Base-by-base conservation (phyloP, 2,888 invertebrate species). In the Nowickia ferox region DNA sequence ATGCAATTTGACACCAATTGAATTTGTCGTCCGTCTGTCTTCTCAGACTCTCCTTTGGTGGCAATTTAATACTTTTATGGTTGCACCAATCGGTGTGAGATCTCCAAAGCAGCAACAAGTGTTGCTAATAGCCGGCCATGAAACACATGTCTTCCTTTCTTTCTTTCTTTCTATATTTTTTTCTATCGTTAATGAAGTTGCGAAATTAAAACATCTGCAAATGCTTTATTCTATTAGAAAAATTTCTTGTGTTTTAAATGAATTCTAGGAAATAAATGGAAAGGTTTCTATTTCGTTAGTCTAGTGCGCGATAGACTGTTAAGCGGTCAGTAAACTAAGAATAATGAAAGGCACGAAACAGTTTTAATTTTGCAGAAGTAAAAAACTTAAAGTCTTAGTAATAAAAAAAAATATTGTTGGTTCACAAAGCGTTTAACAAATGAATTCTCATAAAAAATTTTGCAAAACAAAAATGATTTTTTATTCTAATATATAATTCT, bases 21-120 rank as follows among this genome's bases (percentile, higher is more conserved):
- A 72, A 66, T 59, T 51, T 53, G 57, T 53, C 61, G 40, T 61
- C 51, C 17, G n/a, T 68, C n/a, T 63, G 30, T 30, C 38, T 66
- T 53, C 30, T 63, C 22, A n/a, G 9, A 30, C 59, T 19, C 51
- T 51, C 65, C 30, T 59, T 66, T 77, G 55, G 63, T 77, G 83
- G 77, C 77, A 84, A 84, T 72, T 78, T 66, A 72, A 84, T 84
- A 84, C 44, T 78, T 84, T 65, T 78, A n/a, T 10, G 17, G 65
- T 53, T 59, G 40, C 77, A 66, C 83, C 77, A 84, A 84, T 83
- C 83, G 65, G 51, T 83, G 71, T 51, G 65, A 72, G 65, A 71
- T 75, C 65, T 66, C 11, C 53, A n/a, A 42, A 40, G n/a, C 59
- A 66, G 55, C 66, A 84, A 74, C 77, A 84, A 84, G 83, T 84